phyloP scores from a whole-genome alignment of 2,113 vertebrate species.

The Gymnorhina tibicen region DNA sequence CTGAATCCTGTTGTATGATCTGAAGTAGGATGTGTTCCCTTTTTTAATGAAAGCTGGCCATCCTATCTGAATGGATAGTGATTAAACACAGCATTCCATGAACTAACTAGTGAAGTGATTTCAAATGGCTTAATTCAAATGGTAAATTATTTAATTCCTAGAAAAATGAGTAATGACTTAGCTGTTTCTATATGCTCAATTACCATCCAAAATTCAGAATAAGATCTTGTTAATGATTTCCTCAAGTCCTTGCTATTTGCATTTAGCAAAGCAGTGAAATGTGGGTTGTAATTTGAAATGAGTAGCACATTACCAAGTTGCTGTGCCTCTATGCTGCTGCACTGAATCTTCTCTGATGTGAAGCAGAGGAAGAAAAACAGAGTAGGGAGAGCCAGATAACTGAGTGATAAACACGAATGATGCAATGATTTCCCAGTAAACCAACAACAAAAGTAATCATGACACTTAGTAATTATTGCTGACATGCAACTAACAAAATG shows the following conservation, averaged over 20 bases:
- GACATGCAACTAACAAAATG: not conserved
- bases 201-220: not conserved
- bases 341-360: not conserved
- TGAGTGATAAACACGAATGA: not conserved
- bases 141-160: not conserved
- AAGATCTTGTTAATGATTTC: not conserved
- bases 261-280: not conserved
- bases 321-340: not conserved
- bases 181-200: not conserved
- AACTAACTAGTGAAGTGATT: not conserved
- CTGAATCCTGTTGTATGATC: accelerated
- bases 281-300: not conserved
- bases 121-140: not conserved
- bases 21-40: not conserved
- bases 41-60: not conserved
- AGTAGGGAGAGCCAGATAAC: not conserved
- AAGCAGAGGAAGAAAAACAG: not conserved
- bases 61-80: not conserved
- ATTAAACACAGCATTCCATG: not conserved
- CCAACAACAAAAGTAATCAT: not conserved
- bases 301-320: not conserved
- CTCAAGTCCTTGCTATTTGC: not conserved
- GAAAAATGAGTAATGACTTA: not conserved
- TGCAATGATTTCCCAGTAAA: not conserved
- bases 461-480: not conserved